Base-by-base conservation (phyloP, 2,113 vertebrate species). In the Steatornis caripensis region DNA sequence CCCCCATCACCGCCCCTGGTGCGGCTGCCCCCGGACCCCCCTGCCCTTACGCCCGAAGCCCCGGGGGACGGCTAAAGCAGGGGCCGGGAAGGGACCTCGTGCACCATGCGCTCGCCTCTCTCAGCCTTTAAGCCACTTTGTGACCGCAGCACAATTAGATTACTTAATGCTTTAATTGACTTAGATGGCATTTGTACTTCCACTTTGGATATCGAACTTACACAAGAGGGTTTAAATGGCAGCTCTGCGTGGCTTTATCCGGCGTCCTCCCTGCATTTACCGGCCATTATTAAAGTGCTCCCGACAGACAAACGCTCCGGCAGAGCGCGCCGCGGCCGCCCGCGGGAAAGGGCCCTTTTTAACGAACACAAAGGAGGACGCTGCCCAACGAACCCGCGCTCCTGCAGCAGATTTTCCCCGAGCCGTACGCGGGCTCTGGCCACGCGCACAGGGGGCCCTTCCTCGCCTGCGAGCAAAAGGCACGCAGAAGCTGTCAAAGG, bases 151-250 rank as follows among this genome's bases (percentile, higher is more conserved):
- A 88, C 97, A 97, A 97, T 93, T 69, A 77, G 89, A 95, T 98
- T 94, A 96, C 91, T 98, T 91, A 97, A 98, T 95, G 98, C 97
- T 97, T 98, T 98, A 98, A 98, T 97, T 97, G 96, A 97, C 92
- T 98, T 97, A 96, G 39, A 36, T 2, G 72, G 92, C 90, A 74
- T 97, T 95, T 76, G 94, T 76, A 58, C 94, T 93, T 87, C 96
- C 96, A 60, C 96, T 97, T 20, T 79, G 95, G 95, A 78, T 95
- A 86, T 95, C 89, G 82, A 93, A 94, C 85, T 90, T 87, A 58
- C 97, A 95, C 81, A 58, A 68, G 97, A 95, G 97, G 96, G 94
- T 97, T 95, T 72, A 60, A 87, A 54, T 12, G 92, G 96, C 20
- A 18, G 90, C 89, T 95, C 90, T 29, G 77, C 41, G 15, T 1